Base-by-base conservation (phyloP, 53 echinoderm and acorn worm species). In the Antedon mediterranea region DNA sequence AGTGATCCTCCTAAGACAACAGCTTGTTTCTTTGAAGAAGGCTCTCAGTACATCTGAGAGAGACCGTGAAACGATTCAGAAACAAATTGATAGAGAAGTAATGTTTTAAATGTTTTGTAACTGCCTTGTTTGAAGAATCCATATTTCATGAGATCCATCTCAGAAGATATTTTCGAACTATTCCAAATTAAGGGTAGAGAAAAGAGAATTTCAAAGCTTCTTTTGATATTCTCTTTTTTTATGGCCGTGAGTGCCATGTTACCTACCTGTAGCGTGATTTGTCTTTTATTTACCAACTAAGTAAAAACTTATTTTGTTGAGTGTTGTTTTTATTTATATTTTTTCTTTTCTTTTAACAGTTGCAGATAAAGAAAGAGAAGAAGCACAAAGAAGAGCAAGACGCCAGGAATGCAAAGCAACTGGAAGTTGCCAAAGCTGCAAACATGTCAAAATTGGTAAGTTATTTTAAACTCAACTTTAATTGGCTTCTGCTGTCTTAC, bases 1-100 rank as follows among this genome's bases (percentile, higher is more conserved):
- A 34, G 98, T 98, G 30, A 98, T 98, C 75, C 88, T 98, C 0
- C 88, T 98, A 0, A 81, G 98, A 33, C 98, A 98, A 33, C 92
- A 98, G 75, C 82, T 93, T 73, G 83, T 90, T 43, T 90, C 98
- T 27, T 86, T 98, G 72, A 90, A 92, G 32, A 87, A 81, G 78
- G 92, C 98, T 8, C 72, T 98, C 73, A 86, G 87, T 0, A 88
- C 82, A 34, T 98, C 98, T 7, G 98, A 98, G 79, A 83, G 82
- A 76, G 92, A 92, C 73, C 74, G 98, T 29, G 92, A 98, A 41
- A 72, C 88, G 0, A 90, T 92, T 72, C 85, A 90, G 78, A 98
- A 97, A 34, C 85, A 84, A 30, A 87, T 91, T 0, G 92, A 90
- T 33, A 97, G 90, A 75, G 97, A 97, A 88, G 97, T 92, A 84